Evolutionary conservation across 2,113 vertebrate genomes (phyloP), one percentile per base, ranked within the genome.

Genomic region (Castor canadensis): DNA sequence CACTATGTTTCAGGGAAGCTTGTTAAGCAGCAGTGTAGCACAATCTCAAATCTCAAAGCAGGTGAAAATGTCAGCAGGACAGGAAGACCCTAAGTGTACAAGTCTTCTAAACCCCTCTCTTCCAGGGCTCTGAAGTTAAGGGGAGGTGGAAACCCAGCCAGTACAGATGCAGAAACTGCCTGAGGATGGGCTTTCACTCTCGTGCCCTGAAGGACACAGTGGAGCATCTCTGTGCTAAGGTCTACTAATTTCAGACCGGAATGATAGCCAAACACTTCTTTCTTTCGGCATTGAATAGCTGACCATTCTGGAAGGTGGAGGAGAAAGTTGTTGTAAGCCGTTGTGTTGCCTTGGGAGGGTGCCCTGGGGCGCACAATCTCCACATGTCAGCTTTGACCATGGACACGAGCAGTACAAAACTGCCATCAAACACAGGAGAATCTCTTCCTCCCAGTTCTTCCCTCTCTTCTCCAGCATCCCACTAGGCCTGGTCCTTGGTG

Each of bases 401-500:
- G 22, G 38, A 6, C 3, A 1, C 12, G 26, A 69, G 30, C 6
- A 12, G 8, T 38, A 16, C 43, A 19, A 22, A 0, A 30, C 16
- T 9, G 5, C 26, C 62, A 40, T 0, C 0, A 7, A 9, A 19
- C 49, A 17, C 0, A 0, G 15, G 0, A 28, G 6, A 1, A 0
- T 2, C 8, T 32, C 56, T 45, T 71, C 47, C 49, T 62, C 28
- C 66, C 1, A 1, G 2, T 28, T 1, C 15, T 32, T 10, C 0
- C 7, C 16, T 13, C 22, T 24, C 58, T 4, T n/a, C 35, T 9
- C 47, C 45, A 56, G 28, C 17, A 32, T 0, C 45, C 13, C 2
- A 2, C 54, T 40, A 22, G 73, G 9, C 26, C 43, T 58, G 6
- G 38, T 60, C 45, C 26, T 16, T 35, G 60, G 5, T 35, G 45